Conservation (phyloP, 2,113 vertebrate genomes). For the Benitochromis conjunctus region DNA sequence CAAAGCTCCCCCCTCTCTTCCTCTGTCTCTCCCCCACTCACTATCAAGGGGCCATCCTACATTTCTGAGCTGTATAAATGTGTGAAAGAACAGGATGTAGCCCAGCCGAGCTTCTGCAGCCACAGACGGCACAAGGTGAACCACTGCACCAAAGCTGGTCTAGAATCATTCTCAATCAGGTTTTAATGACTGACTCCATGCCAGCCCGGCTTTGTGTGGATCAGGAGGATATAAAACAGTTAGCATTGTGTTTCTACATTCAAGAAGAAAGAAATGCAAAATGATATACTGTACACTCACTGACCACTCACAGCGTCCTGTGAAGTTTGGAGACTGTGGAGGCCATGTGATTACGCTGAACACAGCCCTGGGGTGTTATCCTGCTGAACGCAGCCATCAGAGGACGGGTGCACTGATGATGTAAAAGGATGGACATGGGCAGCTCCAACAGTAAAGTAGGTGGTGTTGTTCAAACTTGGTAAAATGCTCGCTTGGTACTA, state of each 20-base stretch:
- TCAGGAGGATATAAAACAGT: background rate
- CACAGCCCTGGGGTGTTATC: background rate
- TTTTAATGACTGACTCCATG: background rate
- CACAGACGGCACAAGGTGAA: background rate
- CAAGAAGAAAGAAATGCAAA: background rate
- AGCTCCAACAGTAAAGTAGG: background rate
- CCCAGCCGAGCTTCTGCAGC: background rate
- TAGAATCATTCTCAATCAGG: background rate
- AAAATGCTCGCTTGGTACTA: background rate
- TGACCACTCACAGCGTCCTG: background rate
- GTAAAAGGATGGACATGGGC: background rate
- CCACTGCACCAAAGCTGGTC: background rate
- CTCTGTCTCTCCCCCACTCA: background rate
- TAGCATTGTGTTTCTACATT: background rate
- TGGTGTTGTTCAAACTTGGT: background rate
- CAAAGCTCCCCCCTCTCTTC: background rate
- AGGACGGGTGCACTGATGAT: background rate
- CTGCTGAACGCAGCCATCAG: background rate
- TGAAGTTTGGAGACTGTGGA: background rate
- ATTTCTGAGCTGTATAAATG: background rate
- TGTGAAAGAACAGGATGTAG: background rate
- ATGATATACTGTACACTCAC: background rate
- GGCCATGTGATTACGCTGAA: rapidly evolving
- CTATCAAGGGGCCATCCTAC: background rate
- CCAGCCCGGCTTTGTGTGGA: background rate